Conservation (phyloP, 2,797 vertebrate species). For the Rhinella marina region DNA sequence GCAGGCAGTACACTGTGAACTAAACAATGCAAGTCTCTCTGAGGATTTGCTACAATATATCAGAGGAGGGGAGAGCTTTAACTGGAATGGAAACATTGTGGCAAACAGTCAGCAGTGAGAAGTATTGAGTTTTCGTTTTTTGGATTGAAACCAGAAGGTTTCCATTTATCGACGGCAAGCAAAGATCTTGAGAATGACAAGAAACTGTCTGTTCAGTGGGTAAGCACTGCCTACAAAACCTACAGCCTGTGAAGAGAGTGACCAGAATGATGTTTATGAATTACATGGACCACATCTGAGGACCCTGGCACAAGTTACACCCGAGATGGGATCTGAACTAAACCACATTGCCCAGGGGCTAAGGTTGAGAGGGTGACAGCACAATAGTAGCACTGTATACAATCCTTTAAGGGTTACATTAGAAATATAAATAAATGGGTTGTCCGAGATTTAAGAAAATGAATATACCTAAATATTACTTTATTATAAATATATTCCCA, state of each 20-base stretch:
- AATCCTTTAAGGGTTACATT: too few relatives aligned
- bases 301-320: constrained; percentile 3
- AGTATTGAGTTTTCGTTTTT: not conserved
- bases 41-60: not conserved
- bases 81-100: not conserved
- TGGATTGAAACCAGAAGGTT: not conserved
- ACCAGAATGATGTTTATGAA: not conserved
- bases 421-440: too few relatives aligned
- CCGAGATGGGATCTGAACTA: not conserved
- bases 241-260: not conserved
- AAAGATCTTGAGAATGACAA: not conserved
- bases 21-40: not conserved
- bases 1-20: not conserved
- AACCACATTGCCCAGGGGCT: not conserved
- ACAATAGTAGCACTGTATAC: not conserved
- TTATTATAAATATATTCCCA: too few relatives aligned
- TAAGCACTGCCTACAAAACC: not conserved
- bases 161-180: not conserved
- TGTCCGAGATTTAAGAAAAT: too few relatives aligned
- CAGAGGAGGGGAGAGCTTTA: not conserved
- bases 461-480: too few relatives aligned
- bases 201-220: too few relatives aligned
- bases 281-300: constrained; percentile 1
- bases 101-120: not conserved
- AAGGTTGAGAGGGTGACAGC: not conserved